Conservation (phyloP, 2,797 vertebrate genomes). For the Tenualosa ilisha region DNA sequence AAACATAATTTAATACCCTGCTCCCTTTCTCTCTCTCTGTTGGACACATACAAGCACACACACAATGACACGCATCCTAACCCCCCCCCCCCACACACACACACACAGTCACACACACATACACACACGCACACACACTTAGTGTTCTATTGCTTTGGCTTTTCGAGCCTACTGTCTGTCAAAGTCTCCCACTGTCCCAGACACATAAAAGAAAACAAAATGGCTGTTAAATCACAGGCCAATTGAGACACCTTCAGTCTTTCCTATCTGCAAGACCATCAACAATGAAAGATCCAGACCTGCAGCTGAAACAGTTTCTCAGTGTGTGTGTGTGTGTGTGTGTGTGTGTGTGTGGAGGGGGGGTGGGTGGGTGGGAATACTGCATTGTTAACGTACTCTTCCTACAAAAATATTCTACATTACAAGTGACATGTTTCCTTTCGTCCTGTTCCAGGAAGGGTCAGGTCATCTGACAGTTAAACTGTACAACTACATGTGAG, state of each 20-base stretch:
- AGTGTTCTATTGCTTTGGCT: conserved; percentile 21
- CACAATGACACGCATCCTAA: not conserved
- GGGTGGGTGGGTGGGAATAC: not conserved
- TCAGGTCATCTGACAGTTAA: conserved; percentile 76
- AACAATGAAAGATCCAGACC: conserved; percentile 34
- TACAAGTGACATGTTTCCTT: conserved; percentile 66
- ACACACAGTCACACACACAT: not conserved
- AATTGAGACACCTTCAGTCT: conserved; percentile 49
- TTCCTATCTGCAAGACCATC: conserved; percentile 51
- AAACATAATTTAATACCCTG: not conserved
- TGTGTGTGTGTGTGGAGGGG: too few relatives aligned
- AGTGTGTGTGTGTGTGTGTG: too few relatives aligned
- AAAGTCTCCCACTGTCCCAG: not conserved
- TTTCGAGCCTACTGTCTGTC: conserved; percentile 15
- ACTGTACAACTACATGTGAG: conserved; percentile 62
- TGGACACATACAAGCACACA: not conserved
- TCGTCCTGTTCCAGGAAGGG: conserved; percentile 73
- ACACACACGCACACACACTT: not conserved
- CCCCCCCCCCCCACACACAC: not conserved
- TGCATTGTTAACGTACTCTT: conserved; percentile 49
- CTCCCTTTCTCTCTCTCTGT: not conserved
- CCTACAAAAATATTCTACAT: conserved; percentile 35
- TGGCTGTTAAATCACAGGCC: conserved; percentile 48
- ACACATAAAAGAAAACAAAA: not conserved
- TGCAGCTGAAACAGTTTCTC: not conserved